Percentiles rank a stretch among this genome's conserved stretches.
These are phyloP conservation scores for Acleris cristana DNA, from an alignment of 2,888 invertebrate genomes.

Conservation along the genomic window DNA sequence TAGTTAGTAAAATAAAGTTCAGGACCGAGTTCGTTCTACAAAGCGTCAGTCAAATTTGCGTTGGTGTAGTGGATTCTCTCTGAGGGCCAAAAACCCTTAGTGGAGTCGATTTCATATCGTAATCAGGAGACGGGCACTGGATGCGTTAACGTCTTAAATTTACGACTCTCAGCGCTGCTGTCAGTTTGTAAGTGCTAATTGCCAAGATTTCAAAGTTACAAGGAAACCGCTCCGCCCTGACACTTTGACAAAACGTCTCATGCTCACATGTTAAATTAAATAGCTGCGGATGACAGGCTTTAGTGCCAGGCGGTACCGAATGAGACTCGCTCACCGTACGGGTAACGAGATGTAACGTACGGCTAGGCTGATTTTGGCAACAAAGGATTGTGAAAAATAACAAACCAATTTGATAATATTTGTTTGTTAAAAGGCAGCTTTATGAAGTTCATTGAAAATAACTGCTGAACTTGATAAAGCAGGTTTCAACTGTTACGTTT, in stretches of 20 bases:
- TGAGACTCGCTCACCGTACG: neutral
- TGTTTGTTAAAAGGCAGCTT: too few relatives aligned
- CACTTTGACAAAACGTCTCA: constrained; percentile 33
- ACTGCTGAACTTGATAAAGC: too few relatives aligned
- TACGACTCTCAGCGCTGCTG: constrained; percentile 23
- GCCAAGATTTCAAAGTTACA: constrained; percentile 33
- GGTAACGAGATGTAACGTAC: too few relatives aligned
- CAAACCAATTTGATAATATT: too few relatives aligned
- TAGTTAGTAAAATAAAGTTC: too few relatives aligned
- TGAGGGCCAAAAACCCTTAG: neutral
- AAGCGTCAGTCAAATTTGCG: too few relatives aligned
- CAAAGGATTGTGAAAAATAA: neutral
- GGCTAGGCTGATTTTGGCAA: neutral
- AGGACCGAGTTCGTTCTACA: too few relatives aligned
- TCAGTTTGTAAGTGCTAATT: constrained; percentile 32
- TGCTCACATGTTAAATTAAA: constrained; percentile 32
- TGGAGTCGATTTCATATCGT: neutral
- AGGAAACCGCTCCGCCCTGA: constrained; percentile 19
- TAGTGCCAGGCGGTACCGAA: constrained; percentile 3
- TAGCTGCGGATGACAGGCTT: constrained; percentile 30
- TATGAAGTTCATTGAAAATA: too few relatives aligned
- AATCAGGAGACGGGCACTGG: neutral
- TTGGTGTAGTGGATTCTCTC: too few relatives aligned
- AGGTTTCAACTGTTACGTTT: too few relatives aligned
- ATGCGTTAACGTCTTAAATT: constrained; percentile 7